A percentile compares a stretch with the other conserved stretches of the same genome.
Evolutionary conservation across 2,888 invertebrate species (phyloP).

Genomic region (Bellardia bayeri): DNA sequence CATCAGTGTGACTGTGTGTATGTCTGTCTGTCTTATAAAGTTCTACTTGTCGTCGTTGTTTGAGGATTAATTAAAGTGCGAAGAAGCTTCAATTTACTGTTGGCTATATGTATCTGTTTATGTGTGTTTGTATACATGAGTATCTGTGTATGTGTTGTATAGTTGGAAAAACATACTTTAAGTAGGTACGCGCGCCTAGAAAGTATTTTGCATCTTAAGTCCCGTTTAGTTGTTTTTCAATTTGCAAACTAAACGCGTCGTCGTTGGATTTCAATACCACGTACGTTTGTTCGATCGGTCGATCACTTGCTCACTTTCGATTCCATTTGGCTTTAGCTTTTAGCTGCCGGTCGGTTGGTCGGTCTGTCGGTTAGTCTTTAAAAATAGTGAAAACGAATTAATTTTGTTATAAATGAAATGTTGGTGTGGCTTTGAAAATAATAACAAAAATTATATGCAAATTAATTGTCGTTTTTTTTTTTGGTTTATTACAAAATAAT

Average conservation of each 20-base stretch:
- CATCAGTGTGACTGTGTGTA: constrained; percentile 4
- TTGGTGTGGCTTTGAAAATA: constrained; percentile 28
- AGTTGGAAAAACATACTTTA: constrained; percentile 66
- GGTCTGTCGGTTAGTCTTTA: constrained; percentile 31
- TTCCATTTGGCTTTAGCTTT: neutral
- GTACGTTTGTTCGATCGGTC: constrained; percentile 5
- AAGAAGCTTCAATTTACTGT: constrained; percentile 62
- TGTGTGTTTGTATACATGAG: constrained; percentile 1
- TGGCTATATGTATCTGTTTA: neutral
- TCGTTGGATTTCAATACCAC: constrained; percentile 7
- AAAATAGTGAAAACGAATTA: constrained; percentile 37
- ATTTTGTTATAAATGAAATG: constrained; percentile 23
- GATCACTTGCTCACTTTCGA: constrained; percentile 17
- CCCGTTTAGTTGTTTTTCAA: constrained; percentile 73
- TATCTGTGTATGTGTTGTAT: constrained; percentile 30
- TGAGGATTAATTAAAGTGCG: constrained; percentile 71
- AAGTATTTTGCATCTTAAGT: constrained; percentile 73
- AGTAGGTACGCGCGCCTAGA: constrained; percentile 72
- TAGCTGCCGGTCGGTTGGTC: constrained; percentile 16
- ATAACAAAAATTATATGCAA: neutral
- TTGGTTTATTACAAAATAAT: constrained; percentile 4
- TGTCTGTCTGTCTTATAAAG: constrained; percentile 39
- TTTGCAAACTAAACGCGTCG: constrained; percentile 73
- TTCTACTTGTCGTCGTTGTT: constrained; percentile 57
- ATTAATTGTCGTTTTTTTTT: neutral